A percentile compares a stretch with the other conserved stretches of the same genome.
These are phyloP conservation scores for Carassius auratus DNA, from an alignment of 2,113 vertebrate genomes.

Conservation along the genomic window DNA sequence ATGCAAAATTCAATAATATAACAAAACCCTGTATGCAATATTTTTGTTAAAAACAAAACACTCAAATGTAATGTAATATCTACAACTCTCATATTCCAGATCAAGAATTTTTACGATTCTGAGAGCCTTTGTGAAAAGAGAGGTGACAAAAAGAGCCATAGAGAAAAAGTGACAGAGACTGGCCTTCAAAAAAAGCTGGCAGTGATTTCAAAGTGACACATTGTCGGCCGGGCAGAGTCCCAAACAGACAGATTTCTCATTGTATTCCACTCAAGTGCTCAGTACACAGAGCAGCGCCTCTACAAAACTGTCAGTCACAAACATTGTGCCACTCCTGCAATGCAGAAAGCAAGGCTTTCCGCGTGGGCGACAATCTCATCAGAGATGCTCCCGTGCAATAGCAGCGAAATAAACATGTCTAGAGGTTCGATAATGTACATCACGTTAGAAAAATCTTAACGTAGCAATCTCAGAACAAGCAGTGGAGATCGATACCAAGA, in stretches of 20 bases:
- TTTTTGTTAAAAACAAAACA: too few species aligned
- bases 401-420: conserved; percentile 27
- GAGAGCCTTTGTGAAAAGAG: background rate
- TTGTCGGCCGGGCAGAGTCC: conserved; percentile 14
- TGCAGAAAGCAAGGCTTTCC: conserved; percentile 48
- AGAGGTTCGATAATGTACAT: background rate
- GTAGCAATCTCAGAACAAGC: conserved; percentile 54
- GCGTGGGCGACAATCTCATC: conserved; percentile 56
- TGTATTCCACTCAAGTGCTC: conserved; percentile 32
- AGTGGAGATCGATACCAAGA: conserved; percentile 64
- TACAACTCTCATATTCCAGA: background rate
- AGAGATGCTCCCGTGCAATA: conserved; percentile 30
- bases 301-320: conserved; percentile 64
- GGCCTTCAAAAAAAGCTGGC: conserved; percentile 10
- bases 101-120: background rate
- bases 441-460: background rate
- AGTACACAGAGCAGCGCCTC: conserved; percentile 10
- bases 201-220: conserved; percentile 24
- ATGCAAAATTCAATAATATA: too few species aligned
- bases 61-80: too few species aligned
- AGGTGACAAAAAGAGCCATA: conserved; percentile 16
- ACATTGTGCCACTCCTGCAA: conserved; percentile 45
- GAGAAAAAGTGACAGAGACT: conserved; percentile 17
- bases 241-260: conserved; percentile 45
- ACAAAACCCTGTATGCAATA: too few species aligned